Conservation (phyloP, 2,113 vertebrate genomes). For the Lichenostomus cassidix region DNA sequence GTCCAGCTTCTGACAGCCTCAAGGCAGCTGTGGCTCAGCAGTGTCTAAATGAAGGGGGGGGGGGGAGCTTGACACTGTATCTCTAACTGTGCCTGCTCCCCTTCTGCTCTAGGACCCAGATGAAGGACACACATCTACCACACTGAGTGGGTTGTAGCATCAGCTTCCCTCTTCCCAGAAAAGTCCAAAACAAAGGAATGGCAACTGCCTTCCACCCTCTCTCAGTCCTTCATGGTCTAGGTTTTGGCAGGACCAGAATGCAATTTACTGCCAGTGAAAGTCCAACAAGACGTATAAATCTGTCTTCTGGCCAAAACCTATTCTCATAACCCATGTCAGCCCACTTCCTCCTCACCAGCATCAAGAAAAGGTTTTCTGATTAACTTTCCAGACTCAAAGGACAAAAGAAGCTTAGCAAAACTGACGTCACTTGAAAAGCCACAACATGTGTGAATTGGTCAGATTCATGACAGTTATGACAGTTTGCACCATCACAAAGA, state of each 20-base stretch:
- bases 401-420: neutral
- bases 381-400: neutral
- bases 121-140: neutral
- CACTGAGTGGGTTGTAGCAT: neutral
- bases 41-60: neutral
- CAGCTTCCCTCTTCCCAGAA: neutral
- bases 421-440: neutral
- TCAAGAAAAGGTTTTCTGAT: neutral
- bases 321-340: neutral
- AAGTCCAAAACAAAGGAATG: neutral
- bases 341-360: neutral
- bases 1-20: neutral
- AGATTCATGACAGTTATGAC: neutral
- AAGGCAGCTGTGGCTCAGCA: neutral
- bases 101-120: neutral
- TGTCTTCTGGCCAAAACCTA: neutral
- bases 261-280: slow-evolving; percentile 9
- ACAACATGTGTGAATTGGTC: neutral
- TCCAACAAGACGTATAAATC: neutral
- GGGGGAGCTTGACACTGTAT: neutral
- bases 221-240: neutral
- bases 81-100: neutral
- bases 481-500: neutral
- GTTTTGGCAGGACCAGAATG: neutral
- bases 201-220: neutral